Percentiles rank a stretch among this genome's conserved stretches.
Conservation (phyloP, 2,797 vertebrate species). For the Denticeps clupeoides region DNA sequence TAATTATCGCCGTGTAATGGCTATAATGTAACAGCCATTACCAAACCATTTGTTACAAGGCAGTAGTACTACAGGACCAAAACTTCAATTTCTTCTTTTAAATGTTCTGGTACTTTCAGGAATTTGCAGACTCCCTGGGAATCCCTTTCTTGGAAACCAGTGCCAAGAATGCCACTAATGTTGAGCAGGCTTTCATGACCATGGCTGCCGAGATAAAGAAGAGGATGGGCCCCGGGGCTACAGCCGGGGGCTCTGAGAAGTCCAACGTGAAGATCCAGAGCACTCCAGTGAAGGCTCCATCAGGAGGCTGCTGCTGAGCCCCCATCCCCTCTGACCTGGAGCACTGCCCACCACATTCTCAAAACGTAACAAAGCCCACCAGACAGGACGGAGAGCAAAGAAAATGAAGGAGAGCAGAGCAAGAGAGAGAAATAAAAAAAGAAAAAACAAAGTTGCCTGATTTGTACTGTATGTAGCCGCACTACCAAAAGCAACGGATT, state of each 20-base stretch:
- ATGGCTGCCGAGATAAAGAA: conserved; percentile 99
- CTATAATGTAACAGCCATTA: too few species aligned
- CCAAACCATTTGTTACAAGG: too few species aligned
- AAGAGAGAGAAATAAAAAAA: conserved; percentile 62
- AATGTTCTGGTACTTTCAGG: conserved; percentile 55
- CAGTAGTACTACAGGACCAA: too few species aligned
- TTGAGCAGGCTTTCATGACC: conserved; percentile 99
- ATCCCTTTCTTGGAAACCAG: conserved; percentile 99
- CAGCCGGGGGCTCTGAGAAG: conserved; percentile 83
- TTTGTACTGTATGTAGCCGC: conserved; percentile 97
- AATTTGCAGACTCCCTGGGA: conserved; percentile 95
- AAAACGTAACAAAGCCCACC: conserved; percentile 18
- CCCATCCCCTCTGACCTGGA: conserved; percentile 28
- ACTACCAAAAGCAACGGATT: conserved; percentile 72
- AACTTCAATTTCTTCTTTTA: conserved; percentile 1
- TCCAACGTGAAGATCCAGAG: conserved; percentile 93
- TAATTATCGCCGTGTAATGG: too few species aligned
- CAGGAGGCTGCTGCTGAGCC: conserved; percentile 96
- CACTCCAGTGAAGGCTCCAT: conserved; percentile 90
- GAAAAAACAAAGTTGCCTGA: conserved; percentile 78
- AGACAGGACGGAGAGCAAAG: conserved; percentile 24
- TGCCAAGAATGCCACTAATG: conserved; percentile 96
- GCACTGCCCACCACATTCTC: conserved; percentile 34
- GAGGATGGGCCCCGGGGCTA: conserved; percentile 94
- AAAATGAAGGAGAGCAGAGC: conserved; percentile 44